Evolutionary conservation across 2,888 invertebrate species (phyloP).

Genomic region (Deilephila porcellus): DNA sequence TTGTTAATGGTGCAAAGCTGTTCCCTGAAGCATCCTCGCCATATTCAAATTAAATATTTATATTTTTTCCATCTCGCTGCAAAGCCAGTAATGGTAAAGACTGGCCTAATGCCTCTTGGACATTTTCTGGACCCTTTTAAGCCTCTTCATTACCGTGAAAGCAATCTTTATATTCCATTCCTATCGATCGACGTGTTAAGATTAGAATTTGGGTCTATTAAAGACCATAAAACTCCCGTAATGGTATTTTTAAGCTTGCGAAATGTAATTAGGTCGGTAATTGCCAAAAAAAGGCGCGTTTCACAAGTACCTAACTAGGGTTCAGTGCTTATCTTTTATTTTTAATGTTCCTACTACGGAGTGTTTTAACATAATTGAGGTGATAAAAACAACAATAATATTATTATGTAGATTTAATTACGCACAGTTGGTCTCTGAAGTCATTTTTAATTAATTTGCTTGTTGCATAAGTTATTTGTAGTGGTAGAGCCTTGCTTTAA

Average conservation of each 20-base stretch:
- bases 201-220: conserved; percentile 61
- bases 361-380: neutral
- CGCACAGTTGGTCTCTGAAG: too few relatives aligned
- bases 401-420: neutral
- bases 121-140: conserved; percentile 65
- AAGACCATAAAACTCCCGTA: conserved; percentile 49
- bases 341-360: neutral
- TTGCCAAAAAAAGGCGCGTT: conserved; percentile 36
- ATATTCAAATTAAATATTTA: conserved; percentile 46
- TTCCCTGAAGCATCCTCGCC: conserved; percentile 46
- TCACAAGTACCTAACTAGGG: conserved; percentile 11
- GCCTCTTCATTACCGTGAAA: conserved; percentile 66
- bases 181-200: conserved; percentile 62
- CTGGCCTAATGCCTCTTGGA: conserved; percentile 57
- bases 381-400: neutral
- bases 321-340: conserved; percentile 5
- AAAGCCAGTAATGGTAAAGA: conserved; percentile 54
- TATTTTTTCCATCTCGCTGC: conserved; percentile 41
- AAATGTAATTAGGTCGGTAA: conserved; percentile 39
- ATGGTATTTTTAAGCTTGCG: conserved; percentile 35
- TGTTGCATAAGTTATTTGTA: too few relatives aligned
- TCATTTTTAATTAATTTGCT: too few relatives aligned
- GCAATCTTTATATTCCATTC: conserved; percentile 67
- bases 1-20: neutral
- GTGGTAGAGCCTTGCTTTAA: too few relatives aligned